A percentile compares a stretch with the other conserved stretches of the same genome.
phyloP scores from a whole-genome alignment of 2,888 invertebrate genomes.

The Metalampra italica region DNA sequence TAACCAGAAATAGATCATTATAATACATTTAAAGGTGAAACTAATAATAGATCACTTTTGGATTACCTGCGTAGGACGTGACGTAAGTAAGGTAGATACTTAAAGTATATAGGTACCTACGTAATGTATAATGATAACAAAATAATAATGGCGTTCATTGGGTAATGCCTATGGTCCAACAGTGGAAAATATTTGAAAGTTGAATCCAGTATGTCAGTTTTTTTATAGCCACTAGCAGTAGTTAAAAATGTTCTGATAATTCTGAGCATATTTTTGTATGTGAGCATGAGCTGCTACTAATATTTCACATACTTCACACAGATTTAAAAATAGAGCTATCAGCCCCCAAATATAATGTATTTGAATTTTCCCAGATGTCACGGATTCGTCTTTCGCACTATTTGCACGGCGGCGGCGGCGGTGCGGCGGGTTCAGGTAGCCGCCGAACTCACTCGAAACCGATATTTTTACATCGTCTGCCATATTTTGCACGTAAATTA shows the following conservation, averaged over 20 bases:
- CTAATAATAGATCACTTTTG: too few species aligned
- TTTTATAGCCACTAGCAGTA: not conserved
- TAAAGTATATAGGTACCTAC: too few species aligned
- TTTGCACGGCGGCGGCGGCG: constrained; percentile 24
- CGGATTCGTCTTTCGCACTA: constrained; percentile 48
- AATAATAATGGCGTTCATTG: too few species aligned
- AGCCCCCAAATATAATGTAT: constrained; percentile 45
- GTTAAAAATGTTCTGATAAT: not conserved
- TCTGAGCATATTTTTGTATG: constrained; percentile 20
- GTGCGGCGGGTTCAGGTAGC: constrained; percentile 40
- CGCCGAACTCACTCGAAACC: constrained; percentile 23
- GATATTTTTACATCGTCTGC: constrained; percentile 3
- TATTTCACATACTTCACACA: constrained; percentile 38
- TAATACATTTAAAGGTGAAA: too few species aligned
- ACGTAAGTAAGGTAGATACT: too few species aligned
- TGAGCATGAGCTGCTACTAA: constrained; percentile 34
- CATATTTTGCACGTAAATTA: constrained; percentile 34
- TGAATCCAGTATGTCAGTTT: too few species aligned
- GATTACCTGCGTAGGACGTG: too few species aligned
- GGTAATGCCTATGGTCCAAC: too few species aligned
- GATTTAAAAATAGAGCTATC: constrained; percentile 62
- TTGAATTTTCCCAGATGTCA: constrained; percentile 50
- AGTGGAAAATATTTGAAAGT: too few species aligned
- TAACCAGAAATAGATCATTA: too few species aligned
- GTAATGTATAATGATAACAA: too few species aligned